Evolutionary conservation across 2,797 vertebrate species (phyloP), one percentile per base, ranked within the genome.

Genomic region (Anguilla megastoma): DNA sequence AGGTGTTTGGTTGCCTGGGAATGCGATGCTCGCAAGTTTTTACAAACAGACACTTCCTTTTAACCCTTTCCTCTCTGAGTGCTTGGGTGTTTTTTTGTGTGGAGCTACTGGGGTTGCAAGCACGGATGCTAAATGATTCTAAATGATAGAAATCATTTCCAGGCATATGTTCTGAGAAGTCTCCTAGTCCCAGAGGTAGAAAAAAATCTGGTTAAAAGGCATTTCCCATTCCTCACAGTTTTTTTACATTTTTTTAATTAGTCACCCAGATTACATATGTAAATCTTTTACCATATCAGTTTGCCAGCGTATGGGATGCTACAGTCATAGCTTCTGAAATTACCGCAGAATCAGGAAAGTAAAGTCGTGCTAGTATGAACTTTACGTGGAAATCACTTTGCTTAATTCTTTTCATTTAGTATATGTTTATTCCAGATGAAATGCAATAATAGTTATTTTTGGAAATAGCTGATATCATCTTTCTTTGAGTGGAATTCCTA

Each of bases 401-500:
- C 45, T 4, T 45, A 18, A 58, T 80, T 14, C 2, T 12, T 74
- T 74, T 74, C 10, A 54, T 30, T 56, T 41, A 33, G n/a, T 79
- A 0, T 16, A 41, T 45, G 0, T 45, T 21, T 21, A 21, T 3
- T 41, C 33, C 36, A 16, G 16, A 45, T 24, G 45, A 45, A 45
- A 79, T 33, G 1, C 36, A 79, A 41, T 18, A 1, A 41, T 45
- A 45, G 16, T 45, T 45, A 5, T 33, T 18, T 41, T 79, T 0
- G 18, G 30, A 41, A 45, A 79, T 79, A 8, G 74, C 74, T 45
- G 1, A n/a, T n/a, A n/a, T 82, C 71, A 87, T 76, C 87, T 86
- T 91, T 94, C 93, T 95, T 94, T 94, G 89, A 90, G 86, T 92
- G 87, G 66, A 91, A 89, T 94, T 90, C 74, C 87, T 88, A 85